These are phyloP conservation scores for Chlamydotis undulata DNA, from an alignment of 2,113 vertebrate genomes.

Conservation along the genomic window DNA sequence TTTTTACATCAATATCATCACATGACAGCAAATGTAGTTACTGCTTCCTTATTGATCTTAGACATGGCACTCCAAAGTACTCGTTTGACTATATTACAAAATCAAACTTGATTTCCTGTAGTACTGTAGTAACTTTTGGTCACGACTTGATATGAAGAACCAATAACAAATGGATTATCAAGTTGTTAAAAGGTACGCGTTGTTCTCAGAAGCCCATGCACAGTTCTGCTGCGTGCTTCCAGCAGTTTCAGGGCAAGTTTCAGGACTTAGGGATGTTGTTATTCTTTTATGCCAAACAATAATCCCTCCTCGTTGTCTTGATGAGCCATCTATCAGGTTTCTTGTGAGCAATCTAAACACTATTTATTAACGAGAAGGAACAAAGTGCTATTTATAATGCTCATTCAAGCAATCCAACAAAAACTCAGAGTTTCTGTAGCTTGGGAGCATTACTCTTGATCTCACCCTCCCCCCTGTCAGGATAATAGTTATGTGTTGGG, in stretches of 20 bases:
- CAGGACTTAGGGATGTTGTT: slow-evolving; percentile 27
- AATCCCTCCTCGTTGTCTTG: slow-evolving; percentile 33
- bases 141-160: slow-evolving; percentile 66
- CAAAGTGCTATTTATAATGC: slow-evolving; percentile 67
- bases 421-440: slow-evolving; percentile 52
- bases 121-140: slow-evolving; percentile 79
- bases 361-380: slow-evolving; percentile 64
- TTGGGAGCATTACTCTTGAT: slow-evolving; percentile 44
- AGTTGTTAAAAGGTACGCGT: slow-evolving; percentile 67
- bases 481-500: slow-evolving; percentile 60
- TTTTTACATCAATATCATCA: slow-evolving; percentile 88
- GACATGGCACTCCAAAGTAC: slow-evolving; percentile 79
- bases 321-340: slow-evolving; percentile 62
- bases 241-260: slow-evolving; percentile 32
- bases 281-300: slow-evolving; percentile 32
- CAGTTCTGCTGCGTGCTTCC: neutral
- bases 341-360: slow-evolving; percentile 60
- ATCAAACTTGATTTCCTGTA: slow-evolving; percentile 91
- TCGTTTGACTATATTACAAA: slow-evolving; percentile 94
- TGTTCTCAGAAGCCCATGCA: slow-evolving; percentile 45
- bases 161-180: slow-evolving; percentile 71
- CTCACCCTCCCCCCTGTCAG: slow-evolving; percentile 42
- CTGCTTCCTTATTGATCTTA: slow-evolving; percentile 92
- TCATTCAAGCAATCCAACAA: slow-evolving; percentile 63
- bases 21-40: slow-evolving; percentile 93